A percentile compares a stretch with the other conserved stretches of the same genome.
Evolutionary conservation across 1,140 invertebrate species (phyloP).

Genomic region (Portunus trituberculatus): DNA sequence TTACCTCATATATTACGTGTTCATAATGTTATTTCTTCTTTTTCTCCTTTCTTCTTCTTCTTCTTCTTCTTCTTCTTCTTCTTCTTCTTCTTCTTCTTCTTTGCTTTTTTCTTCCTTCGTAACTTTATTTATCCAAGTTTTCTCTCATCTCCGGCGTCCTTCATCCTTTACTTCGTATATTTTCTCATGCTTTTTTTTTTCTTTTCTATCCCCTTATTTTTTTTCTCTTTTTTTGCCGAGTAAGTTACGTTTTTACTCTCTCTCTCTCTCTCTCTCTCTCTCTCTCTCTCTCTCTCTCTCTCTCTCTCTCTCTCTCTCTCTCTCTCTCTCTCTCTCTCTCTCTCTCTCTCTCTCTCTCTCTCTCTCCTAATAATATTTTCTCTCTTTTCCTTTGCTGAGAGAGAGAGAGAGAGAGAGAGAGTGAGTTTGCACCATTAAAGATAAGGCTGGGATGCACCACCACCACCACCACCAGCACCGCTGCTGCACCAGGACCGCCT

Average conservation of each 20-base stretch:
- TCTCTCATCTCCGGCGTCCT: too few relatives aligned
- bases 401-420: slow-evolving; percentile 20
- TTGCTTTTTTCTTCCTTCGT: not conserved
- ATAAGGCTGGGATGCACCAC: not conserved
- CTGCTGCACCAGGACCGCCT: too few relatives aligned
- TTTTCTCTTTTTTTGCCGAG: not conserved
- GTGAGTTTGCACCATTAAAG: not conserved
- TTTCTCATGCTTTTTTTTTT: not conserved
- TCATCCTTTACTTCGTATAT: too few relatives aligned
- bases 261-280: not conserved
- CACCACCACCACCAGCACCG: not conserved
- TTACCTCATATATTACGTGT: too few relatives aligned
- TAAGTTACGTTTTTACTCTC: not conserved
- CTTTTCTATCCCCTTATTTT: not conserved
- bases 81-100: not conserved
- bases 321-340: not conserved
- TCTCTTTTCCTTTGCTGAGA: not conserved
- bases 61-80: not conserved
- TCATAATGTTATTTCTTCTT: not conserved
- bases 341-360: not conserved
- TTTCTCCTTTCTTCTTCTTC: not conserved
- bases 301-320: not conserved
- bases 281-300: not conserved
- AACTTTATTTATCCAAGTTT: too few relatives aligned
- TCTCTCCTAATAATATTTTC: not conserved